These are phyloP conservation scores for Peromyscus polionotus DNA, from an alignment of 2,113 vertebrate species.

Conservation along the genomic window DNA sequence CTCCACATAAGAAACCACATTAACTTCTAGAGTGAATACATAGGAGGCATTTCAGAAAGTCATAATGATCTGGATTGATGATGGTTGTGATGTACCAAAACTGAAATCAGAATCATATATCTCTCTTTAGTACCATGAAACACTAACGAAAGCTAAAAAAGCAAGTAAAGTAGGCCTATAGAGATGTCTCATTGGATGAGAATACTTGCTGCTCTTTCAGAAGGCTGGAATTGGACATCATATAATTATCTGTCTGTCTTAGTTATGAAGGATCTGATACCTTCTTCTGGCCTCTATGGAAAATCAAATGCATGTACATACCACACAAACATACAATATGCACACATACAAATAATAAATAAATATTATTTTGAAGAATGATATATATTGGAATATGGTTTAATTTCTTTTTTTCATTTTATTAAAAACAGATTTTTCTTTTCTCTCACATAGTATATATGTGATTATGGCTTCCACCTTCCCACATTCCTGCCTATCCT, in stretches of 20 bases:
- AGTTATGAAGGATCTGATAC: not conserved
- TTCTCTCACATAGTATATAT: no score
- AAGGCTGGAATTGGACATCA: not conserved
- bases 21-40: not conserved
- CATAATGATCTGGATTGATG: not conserved
- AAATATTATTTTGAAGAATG: not conserved
- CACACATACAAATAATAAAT: not conserved
- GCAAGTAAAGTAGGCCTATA: not conserved
- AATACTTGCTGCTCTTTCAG: not conserved
- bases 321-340: not conserved
- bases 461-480: no score
- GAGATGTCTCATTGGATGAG: not conserved
- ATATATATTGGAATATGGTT: no score
- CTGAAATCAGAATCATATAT: not conserved
- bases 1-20: not conserved
- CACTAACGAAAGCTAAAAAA: not conserved
- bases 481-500: no score
- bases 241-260: not conserved
- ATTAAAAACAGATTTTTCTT: no score
- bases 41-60: not conserved
- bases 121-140: not conserved
- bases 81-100: not conserved
- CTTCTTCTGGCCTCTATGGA: not conserved
- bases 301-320: not conserved
- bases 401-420: no score